Evolutionary conservation across 2,888 invertebrate genomes (phyloP), one percentile per base, ranked within the genome.

Genomic region (Lapara coniferarum): DNA sequence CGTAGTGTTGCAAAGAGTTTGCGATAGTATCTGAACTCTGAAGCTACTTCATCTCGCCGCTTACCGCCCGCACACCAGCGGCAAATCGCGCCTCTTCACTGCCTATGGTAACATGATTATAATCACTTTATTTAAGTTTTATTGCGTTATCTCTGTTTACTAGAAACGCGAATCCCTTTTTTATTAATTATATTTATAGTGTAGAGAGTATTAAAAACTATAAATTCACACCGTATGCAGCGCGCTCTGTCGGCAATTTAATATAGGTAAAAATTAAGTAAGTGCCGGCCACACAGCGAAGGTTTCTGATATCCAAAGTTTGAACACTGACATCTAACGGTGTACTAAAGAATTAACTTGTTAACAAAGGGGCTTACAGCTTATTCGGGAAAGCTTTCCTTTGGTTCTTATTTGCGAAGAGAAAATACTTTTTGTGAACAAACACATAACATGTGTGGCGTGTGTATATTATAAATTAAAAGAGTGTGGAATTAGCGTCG

Each of bases 31-130:
- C 91, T 67, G 73, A 53, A 52, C 90, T 90, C 91, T 67, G 73
- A 55, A 58, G 73, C 78, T 78, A 86, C 85, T 91, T 92, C 87
- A 93, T 92, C 89, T 90, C 75, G 84, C 92, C 93, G 92, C 85
- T 78, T 69, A 76, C 77, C 75, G 78, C 79, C 80, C 80, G 76
- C 80, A 76, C 75, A 78, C 72, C 80, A 78, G 81, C 81, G 76
- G 76, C 79, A 78, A 80, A 85, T 81, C 85, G 82, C 79, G 77
- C 76, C 78, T 82, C 81, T 80, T 81, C 77, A 77, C 81, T 82
- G 79, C 80, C 84, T 83, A 63, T 63, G 63, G 81, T 80, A 78
- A 83, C 78, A 73, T 81, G 88, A 89, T 89, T 75, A 77, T 83
- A 86, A 88, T 88, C 87, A 74, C 75, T 82, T 82, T 85, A 87